A percentile compares a stretch with the other conserved stretches of the same genome.
phyloP scores from a whole-genome alignment of 2,797 vertebrate species.

The Xiphophorus birchmanni region DNA sequence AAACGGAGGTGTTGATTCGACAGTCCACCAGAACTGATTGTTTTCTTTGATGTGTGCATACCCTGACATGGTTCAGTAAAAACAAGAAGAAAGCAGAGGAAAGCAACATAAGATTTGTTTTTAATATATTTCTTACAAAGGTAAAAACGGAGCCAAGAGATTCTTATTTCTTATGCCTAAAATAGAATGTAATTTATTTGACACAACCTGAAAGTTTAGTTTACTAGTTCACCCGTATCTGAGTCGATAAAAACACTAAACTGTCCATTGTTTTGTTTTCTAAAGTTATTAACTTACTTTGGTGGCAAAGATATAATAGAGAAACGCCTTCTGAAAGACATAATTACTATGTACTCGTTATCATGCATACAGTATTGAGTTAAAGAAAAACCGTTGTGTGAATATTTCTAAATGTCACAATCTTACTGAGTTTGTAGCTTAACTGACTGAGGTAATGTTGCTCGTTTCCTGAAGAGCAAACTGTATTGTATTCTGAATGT shows the following conservation, averaged over 20 bases:
- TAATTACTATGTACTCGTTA: slow-evolving; percentile 31
- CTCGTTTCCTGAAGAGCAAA: slow-evolving; percentile 71
- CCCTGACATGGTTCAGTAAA: slow-evolving; percentile 35
- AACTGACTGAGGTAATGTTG: slow-evolving; percentile 76
- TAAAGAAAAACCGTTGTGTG: slow-evolving; percentile 32
- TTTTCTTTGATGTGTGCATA: slow-evolving; percentile 57
- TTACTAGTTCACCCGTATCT: slow-evolving; percentile 67
- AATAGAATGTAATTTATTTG: slow-evolving; percentile 50
- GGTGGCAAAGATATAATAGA: slow-evolving; percentile 33
- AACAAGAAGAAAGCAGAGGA: slow-evolving; percentile 41
- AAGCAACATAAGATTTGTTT: slow-evolving; percentile 36
- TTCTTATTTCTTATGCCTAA: slow-evolving; percentile 55
- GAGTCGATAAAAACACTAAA: slow-evolving; percentile 50
- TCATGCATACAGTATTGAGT: slow-evolving; percentile 63
- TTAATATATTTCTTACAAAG: slow-evolving; percentile 46
- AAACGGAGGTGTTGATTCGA: neutral
- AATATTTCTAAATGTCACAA: slow-evolving; percentile 55
- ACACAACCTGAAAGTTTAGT: slow-evolving; percentile 61
- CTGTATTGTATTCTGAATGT: slow-evolving; percentile 30
- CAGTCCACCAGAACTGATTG: slow-evolving; percentile 30
- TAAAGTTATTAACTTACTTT: slow-evolving; percentile 50
- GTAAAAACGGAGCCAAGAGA: slow-evolving; percentile 53
- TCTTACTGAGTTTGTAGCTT: slow-evolving; percentile 59
- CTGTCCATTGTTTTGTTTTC: slow-evolving; percentile 23
- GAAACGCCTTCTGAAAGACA: slow-evolving; percentile 44